These are phyloP conservation scores for Entomobrya multifasciata DNA, from an alignment of 2,888 invertebrate genomes.

Conservation along the genomic window DNA sequence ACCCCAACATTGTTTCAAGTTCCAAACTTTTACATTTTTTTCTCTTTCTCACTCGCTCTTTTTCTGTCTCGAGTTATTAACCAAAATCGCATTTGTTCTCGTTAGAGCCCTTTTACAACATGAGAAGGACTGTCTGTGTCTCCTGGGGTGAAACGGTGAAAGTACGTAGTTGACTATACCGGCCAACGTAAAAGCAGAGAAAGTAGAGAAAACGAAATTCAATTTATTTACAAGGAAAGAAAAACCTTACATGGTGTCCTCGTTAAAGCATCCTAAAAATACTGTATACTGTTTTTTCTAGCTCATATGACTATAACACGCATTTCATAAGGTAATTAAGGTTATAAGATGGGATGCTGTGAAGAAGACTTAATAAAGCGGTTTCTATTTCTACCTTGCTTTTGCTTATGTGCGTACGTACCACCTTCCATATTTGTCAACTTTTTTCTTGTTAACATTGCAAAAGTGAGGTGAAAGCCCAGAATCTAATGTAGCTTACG, in stretches of 20 bases:
- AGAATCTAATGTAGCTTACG: background rate
- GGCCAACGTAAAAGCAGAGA: background rate
- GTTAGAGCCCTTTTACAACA: conserved; percentile 22
- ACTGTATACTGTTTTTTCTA: background rate
- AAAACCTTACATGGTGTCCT: background rate
- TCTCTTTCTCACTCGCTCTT: background rate
- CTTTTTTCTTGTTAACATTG: background rate
- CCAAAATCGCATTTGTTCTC: conserved; percentile 43
- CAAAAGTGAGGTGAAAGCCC: background rate
- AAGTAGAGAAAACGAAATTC: conserved; percentile 21
- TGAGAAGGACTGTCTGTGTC: background rate
- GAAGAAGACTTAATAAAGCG: conserved; percentile 2
- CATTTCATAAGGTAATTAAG: conserved; percentile 25
- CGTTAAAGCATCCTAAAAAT: too few relatives aligned
- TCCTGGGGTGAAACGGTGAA: conserved; percentile 34
- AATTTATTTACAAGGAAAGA: conserved; percentile 16
- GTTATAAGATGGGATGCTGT: conserved; percentile 6
- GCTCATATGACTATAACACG: too few relatives aligned
- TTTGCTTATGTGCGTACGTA: background rate
- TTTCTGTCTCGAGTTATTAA: conserved; percentile 17
- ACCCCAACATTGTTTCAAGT: background rate
- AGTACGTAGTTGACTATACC: background rate
- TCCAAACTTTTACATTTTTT: background rate
- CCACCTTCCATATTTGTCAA: background rate
- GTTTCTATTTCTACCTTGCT: background rate